These are phyloP conservation scores for Psittacula echo DNA, from an alignment of 2,797 vertebrate genomes.

Conservation along the genomic window DNA sequence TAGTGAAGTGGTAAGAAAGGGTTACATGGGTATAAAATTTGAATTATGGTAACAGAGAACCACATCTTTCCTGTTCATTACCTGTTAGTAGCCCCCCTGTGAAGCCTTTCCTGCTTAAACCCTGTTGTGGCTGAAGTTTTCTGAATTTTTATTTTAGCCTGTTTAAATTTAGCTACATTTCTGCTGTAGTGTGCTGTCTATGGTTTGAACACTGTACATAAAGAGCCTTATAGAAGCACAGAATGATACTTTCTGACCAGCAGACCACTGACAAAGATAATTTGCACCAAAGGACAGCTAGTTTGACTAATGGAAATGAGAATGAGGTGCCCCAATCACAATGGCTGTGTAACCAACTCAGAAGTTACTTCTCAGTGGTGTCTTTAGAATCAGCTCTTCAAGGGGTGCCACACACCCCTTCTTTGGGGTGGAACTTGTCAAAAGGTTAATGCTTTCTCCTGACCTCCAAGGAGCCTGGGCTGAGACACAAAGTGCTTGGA, in stretches of 20 bases:
- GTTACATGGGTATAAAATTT: background rate
- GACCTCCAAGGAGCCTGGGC: background rate
- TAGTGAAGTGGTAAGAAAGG: background rate
- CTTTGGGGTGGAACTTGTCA: background rate
- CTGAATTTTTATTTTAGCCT: background rate
- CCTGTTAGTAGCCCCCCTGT: background rate
- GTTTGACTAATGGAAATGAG: background rate
- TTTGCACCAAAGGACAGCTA: background rate
- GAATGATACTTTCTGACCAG: background rate
- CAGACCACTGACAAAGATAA: background rate
- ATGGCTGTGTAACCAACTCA: background rate
- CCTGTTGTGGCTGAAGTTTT: background rate
- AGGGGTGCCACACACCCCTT: background rate
- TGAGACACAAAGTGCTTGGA: background rate
- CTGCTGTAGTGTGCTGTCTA: background rate
- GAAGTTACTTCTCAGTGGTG: rapidly evolving
- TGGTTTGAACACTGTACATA: background rate
- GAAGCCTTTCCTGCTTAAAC: background rate
- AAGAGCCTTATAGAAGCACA: background rate
- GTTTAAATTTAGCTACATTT: background rate
- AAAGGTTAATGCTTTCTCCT: background rate
- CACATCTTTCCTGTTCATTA: background rate
- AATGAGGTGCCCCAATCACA: background rate
- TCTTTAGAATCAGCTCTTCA: background rate
- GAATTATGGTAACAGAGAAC: background rate